phyloP scores from a whole-genome alignment of 2,888 invertebrate genomes.

The Drosophila mayaguana region DNA sequence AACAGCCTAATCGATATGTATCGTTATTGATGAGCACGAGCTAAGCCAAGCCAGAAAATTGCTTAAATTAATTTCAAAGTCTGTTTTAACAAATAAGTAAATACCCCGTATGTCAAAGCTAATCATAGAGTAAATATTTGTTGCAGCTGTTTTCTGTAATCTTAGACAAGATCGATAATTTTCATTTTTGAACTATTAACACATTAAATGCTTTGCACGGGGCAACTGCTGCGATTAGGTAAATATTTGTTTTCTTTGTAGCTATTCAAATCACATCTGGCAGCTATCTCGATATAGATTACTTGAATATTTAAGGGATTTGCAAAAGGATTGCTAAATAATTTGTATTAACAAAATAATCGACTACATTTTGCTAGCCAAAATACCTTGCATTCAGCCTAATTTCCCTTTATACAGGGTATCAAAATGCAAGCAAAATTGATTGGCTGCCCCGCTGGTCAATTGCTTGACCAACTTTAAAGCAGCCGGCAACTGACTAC shows the following conservation, averaged over 20 bases:
- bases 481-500: slow-evolving; percentile 45
- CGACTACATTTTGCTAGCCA: not conserved
- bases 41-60: not conserved
- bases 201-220: not conserved
- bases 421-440: slow-evolving; percentile 32
- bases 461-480: slow-evolving; percentile 71
- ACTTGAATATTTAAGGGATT: not conserved
- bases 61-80: not conserved
- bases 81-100: not conserved
- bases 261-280: not conserved
- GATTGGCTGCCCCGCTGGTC: slow-evolving; percentile 55
- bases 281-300: not conserved
- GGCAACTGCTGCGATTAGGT: not conserved
- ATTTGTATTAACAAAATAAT: too few relatives aligned
- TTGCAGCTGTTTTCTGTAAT: not conserved
- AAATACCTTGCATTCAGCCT: slow-evolving; percentile 18
- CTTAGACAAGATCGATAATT: not conserved
- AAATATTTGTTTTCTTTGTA: not conserved
- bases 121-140: not conserved
- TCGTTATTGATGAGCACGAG: slow-evolving; percentile 25
- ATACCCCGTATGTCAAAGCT: not conserved
- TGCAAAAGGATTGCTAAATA: too few relatives aligned
- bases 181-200: not conserved
- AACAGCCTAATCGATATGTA: slow-evolving; percentile 34
- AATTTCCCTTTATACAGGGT: slow-evolving; percentile 22